Evolutionary conservation across 1,140 invertebrate genomes (phyloP), one percentile per base, ranked within the genome.

Genomic region (Lepidurus packardi): DNA sequence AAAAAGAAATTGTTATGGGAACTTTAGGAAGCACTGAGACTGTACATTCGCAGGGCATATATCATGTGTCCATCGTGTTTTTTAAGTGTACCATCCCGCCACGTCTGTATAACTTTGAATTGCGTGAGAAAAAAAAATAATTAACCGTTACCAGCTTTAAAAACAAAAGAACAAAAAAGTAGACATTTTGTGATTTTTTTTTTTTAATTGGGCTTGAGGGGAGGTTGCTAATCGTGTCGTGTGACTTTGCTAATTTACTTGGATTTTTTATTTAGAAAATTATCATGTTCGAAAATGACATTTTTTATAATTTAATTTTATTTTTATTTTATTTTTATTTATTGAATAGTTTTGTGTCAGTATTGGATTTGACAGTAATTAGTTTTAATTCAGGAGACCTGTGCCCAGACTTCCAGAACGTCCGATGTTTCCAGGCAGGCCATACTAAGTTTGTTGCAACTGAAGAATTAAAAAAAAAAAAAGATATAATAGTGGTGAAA

Each of bases 401-500:
- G 53, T n/a, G 53, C 53, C 53, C 16, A 65, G 53, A 65, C 7
- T 65, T 65, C 53, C 53, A 65, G 53, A 65, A 65, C 53, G 53
- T n/a, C 53, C 53, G 53, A 21, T 65, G 53, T 65, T 65, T 21
- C 53, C 53, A 65, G 21, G 7, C n/a, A 65, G n/a, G 21, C 53
- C 53, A 21, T 65, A 65, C 13, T 65, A 65, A 65, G 34, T 34
- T 34, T 34, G 34, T 34, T 34, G 34, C 34, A 4, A 34, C 34
- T 34, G 34, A 34, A 34, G 34, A 34, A 34, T 34, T 34, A 0
- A 34, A 34, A 34, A 34, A 34, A 34, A 34, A 25, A 25, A 25
- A 1, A 25, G 25, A 25, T 34, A 34, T 34, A 3, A 34, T 34
- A 34, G 34, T 34, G 34, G 34, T 3, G 34, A 34, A 2, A 34